Evolutionary conservation across 2,113 vertebrate genomes (phyloP).

Genomic region (Eudorcas thomsonii): DNA sequence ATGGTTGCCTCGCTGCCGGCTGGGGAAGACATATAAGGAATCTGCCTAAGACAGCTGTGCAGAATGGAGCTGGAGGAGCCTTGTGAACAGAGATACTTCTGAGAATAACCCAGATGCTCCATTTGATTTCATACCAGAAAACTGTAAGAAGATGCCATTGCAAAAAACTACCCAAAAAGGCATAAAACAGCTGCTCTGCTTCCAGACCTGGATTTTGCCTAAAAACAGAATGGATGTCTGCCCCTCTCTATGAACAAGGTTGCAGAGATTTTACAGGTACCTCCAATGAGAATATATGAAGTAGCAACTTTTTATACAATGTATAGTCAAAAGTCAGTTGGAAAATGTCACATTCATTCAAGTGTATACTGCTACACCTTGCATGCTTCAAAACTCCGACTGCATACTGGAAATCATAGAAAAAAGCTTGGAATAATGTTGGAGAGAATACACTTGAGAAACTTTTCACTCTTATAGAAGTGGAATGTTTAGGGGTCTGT

Average conservation of each 20-base stretch:
- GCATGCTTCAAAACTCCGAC: background rate
- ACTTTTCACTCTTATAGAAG: background rate
- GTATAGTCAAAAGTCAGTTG: background rate
- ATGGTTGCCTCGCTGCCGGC: fast-evolving
- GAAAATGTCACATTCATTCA: background rate
- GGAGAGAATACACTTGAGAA: background rate
- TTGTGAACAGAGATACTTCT: background rate
- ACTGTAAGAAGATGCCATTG: background rate
- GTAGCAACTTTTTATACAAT: background rate
- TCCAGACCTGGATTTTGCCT: background rate
- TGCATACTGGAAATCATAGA: background rate
- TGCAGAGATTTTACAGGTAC: background rate
- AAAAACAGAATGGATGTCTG: background rate
- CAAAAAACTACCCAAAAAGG: background rate
- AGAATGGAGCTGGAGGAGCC: background rate
- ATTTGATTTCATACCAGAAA: background rate
- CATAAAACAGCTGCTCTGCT: background rate
- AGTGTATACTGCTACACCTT: background rate
- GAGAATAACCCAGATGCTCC: background rate
- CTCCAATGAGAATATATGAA: background rate
- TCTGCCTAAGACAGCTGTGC: background rate
- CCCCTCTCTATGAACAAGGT: background rate
- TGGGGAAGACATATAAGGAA: background rate
- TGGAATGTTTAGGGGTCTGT: background rate
- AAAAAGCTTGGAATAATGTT: background rate